Percentiles rank a stretch among this genome's conserved stretches.
phyloP scores from a whole-genome alignment of 2,888 invertebrate genomes.

The Scaptomyza caliginosa region DNA sequence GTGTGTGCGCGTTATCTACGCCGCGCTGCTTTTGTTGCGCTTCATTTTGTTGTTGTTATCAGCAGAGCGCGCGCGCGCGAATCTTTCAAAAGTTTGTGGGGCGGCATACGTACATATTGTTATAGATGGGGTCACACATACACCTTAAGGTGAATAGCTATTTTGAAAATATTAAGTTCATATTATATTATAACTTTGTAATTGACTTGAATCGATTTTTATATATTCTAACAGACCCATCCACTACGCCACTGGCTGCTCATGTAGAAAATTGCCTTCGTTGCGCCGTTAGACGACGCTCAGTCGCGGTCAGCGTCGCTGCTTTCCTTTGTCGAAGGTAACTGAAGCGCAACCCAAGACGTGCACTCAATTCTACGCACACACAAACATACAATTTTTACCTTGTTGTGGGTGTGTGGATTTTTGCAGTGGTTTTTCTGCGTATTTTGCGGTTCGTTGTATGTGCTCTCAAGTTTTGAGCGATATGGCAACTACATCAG shows the following conservation, averaged over 20 bases:
- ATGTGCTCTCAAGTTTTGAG: conserved; percentile 24
- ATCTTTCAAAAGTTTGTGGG: conserved; percentile 33
- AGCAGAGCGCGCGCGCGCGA: conserved; percentile 46
- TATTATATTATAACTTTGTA: no score
- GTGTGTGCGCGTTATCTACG: conserved; percentile 56
- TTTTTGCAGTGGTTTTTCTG: conserved; percentile 45
- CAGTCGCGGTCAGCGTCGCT: conserved; percentile 44
- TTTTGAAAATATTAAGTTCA: no score
- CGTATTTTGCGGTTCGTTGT: conserved; percentile 46
- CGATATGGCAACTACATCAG: conserved; percentile 33
- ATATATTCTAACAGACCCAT: not conserved
- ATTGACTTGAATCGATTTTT: not conserved
- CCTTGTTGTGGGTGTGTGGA: conserved; percentile 40
- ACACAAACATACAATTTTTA: conserved; percentile 20
- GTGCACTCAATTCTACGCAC: conserved; percentile 51
- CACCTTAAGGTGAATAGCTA: not conserved
- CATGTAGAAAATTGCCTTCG: conserved; percentile 17
- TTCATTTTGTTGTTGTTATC: conserved; percentile 46
- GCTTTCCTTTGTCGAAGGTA: conserved; percentile 68
- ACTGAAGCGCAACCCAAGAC: conserved; percentile 69
- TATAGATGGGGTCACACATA: no score
- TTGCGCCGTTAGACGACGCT: conserved; percentile 46
- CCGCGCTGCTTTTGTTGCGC: conserved; percentile 55
- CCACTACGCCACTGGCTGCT: not conserved
- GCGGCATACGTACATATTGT: conserved; percentile 5